phyloP scores from a whole-genome alignment of 1,140 invertebrate genomes.

The Tachypleus tridentatus region DNA sequence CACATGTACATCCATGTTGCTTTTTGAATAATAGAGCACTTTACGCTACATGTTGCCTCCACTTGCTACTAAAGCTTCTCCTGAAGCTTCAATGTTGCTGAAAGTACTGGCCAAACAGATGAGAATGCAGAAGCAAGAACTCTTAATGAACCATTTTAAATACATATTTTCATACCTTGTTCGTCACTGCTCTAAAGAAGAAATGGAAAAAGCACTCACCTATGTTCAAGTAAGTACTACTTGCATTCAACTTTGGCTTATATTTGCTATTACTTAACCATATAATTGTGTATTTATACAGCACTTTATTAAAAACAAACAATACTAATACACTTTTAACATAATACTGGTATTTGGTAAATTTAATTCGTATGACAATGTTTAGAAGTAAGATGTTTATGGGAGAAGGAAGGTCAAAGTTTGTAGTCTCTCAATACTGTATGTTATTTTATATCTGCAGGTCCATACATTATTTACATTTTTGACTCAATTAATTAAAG shows the following conservation, averaged over 20 bases:
- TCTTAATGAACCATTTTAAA: slow-evolving; percentile 33
- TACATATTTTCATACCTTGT: slow-evolving; percentile 36
- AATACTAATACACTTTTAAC: too few species aligned
- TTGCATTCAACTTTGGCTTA: too few species aligned
- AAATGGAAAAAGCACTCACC: slow-evolving; percentile 30
- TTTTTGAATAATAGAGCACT: slow-evolving; percentile 21
- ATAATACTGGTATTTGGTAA: too few species aligned
- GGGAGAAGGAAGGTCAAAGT: background rate
- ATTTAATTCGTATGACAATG: slow-evolving; percentile 9
- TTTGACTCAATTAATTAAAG: background rate
- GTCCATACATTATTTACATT: background rate
- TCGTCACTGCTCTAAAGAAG: slow-evolving; percentile 28
- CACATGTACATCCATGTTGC: too few species aligned
- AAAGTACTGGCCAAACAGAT: slow-evolving; percentile 23
- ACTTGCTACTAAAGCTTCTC: slow-evolving; percentile 31
- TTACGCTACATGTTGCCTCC: slow-evolving; percentile 32
- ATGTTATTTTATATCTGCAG: too few species aligned
- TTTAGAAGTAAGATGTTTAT: background rate
- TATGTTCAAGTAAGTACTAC: slow-evolving; percentile 29
- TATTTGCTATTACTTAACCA: too few species aligned
- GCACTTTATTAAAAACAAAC: too few species aligned
- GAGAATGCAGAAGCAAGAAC: slow-evolving; percentile 22
- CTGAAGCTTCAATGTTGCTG: slow-evolving; percentile 29
- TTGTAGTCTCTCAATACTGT: background rate
- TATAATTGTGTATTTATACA: too few species aligned